A percentile compares a stretch with the other conserved stretches of the same genome.
Evolutionary conservation across 2,797 vertebrate genomes (phyloP).

Genomic region (Dromococcyx pavoninus): DNA sequence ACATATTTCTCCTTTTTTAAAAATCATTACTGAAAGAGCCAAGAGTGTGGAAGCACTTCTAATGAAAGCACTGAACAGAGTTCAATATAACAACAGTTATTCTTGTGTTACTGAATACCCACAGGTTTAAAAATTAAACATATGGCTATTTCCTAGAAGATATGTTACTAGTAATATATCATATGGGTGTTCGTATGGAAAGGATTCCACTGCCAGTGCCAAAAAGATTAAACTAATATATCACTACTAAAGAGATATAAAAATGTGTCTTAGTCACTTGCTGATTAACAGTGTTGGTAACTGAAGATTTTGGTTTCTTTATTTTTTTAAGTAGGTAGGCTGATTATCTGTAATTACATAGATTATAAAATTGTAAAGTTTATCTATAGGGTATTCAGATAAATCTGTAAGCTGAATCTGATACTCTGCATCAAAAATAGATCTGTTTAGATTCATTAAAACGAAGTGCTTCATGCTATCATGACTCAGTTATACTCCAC

Average conservation of each 20-base stretch:
- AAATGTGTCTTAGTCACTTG: conserved; percentile 47
- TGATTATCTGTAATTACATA: conserved; percentile 25
- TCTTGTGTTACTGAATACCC: conserved; percentile 18
- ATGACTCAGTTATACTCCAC: neutral
- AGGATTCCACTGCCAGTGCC: conserved; percentile 53
- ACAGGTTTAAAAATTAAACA: conserved; percentile 65
- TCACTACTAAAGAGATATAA: conserved; percentile 68
- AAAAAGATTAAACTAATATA: conserved; percentile 67
- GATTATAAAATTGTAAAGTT: neutral
- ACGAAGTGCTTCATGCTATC: neutral
- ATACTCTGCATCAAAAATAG: neutral
- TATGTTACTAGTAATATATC: conserved; percentile 57
- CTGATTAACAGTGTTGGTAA: conserved; percentile 38
- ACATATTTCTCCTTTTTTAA: neutral
- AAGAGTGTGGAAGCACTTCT: neutral
- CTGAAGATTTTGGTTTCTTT: neutral
- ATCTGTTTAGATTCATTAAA: neutral
- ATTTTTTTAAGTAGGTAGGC: conserved; percentile 10
- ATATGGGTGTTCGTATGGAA: conserved; percentile 69
- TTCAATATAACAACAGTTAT: conserved; percentile 13
- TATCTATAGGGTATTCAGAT: neutral
- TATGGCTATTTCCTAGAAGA: conserved; percentile 61
- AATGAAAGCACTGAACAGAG: neutral
- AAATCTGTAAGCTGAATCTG: neutral
- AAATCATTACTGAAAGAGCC: neutral